Base-by-base conservation (phyloP, 1,140 invertebrate genomes). In the Trichogramma pretiosum region DNA sequence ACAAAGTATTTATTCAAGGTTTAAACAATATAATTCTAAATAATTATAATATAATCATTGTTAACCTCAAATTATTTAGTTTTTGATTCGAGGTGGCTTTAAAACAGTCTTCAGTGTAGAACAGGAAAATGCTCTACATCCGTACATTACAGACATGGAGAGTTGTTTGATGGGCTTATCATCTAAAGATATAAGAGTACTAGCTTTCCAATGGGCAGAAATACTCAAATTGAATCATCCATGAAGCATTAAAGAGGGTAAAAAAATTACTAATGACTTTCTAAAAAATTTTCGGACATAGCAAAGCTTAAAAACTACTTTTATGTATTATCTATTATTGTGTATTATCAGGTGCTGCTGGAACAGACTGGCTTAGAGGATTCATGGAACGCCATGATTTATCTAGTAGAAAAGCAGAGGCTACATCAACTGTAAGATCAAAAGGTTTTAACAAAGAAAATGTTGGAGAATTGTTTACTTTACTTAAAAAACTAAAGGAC, bases 121-220 rank as follows among this genome's bases (percentile, higher is more conserved):
- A 17, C 28, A 52, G 21, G 56, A 62, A 54, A 44, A 41, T 16
- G 18, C 54, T 30, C 44, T 62, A 23, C 46, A 38, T 18, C 36
- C 55, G 40, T 51, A 62, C 46, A 33, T 57, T 13, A 52, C 40
- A 30, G 23, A 53, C 46, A 47, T 59, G 48, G 56, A 54, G n/a
- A 34, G 50, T 33, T 24, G 41, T 18, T 56, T 57, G 35, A 57
- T 50, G 39, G 63, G 56, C 16, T 44, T 65, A 17, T 54, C 37
- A 18, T 17, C 23, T 13, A 34, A 44, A 34, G 46, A 63, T 36
- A 19, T 61, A 13, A 34, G 44, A 26, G n/a, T 23, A 13, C 22
- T 58, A 42, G 61, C 56, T 30, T 60, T 47, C 47, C 48, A 65
- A 46, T 52, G 58, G 34, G 60, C 56, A 21, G 48, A 41, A 35